These are phyloP conservation scores for Isoperla grammatica DNA, from an alignment of 2,888 invertebrate species.

Conservation along the genomic window DNA sequence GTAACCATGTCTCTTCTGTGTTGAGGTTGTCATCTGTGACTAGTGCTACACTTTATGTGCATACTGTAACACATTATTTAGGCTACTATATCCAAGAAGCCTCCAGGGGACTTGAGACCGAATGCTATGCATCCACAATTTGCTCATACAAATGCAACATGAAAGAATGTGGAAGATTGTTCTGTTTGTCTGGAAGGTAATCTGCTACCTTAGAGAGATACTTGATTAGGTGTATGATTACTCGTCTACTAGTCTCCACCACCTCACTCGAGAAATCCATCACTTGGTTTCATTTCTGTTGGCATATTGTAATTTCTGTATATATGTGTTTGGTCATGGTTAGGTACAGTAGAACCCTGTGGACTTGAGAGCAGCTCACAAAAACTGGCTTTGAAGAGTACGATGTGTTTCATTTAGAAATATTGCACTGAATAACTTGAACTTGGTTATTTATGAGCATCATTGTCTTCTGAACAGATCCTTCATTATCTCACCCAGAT, in stretches of 20 bases:
- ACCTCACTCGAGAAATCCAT: conserved; percentile 12
- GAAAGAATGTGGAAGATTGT: neutral
- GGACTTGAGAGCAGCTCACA: neutral
- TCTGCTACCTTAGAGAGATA: neutral
- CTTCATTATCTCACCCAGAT: conserved; percentile 9
- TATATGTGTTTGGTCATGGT: neutral
- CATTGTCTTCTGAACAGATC: conserved; percentile 7
- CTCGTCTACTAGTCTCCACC: neutral
- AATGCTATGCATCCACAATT: too few relatives aligned
- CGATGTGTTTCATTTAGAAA: too few relatives aligned
- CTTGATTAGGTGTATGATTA: neutral
- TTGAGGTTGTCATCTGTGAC: neutral
- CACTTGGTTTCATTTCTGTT: neutral
- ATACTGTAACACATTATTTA: too few relatives aligned
- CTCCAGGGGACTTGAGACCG: too few relatives aligned
- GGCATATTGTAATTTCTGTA: neutral
- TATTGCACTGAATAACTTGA: conserved; percentile 1
- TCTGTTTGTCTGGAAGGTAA: neutral
- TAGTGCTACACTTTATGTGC: too few relatives aligned
- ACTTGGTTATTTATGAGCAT: conserved; percentile 3
- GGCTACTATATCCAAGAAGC: too few relatives aligned
- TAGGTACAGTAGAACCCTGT: neutral
- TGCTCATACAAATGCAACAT: too few relatives aligned
- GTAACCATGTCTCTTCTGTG: neutral
- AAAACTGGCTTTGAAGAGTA: too few relatives aligned